Evolutionary conservation across 2,113 vertebrate species (phyloP).

Genomic region (Larimichthys crocea): DNA sequence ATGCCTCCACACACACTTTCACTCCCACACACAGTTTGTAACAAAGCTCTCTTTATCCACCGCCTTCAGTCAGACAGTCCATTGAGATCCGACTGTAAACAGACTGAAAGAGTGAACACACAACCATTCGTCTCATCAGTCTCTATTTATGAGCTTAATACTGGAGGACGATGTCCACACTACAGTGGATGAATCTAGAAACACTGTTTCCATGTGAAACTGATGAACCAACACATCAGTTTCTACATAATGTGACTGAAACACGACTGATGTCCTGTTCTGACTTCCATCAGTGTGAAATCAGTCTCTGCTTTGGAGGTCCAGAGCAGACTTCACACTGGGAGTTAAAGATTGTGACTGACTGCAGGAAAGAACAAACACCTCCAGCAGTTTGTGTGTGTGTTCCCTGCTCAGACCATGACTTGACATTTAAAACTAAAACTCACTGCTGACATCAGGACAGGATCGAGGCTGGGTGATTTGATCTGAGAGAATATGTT

Average conservation of each 20-base stretch:
- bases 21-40: constrained; percentile 16
- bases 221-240: background rate
- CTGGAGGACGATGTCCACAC: background rate
- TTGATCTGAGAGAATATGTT: too few relatives aligned
- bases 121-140: constrained; percentile 3
- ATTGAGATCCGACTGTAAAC: constrained; percentile 17
- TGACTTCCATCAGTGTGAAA: background rate
- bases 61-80: constrained; percentile 11
- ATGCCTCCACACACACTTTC: background rate
- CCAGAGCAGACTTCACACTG: too few relatives aligned
- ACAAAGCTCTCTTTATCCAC: constrained; percentile 15
- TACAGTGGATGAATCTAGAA: background rate
- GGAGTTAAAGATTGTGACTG: too few relatives aligned
- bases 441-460: too few relatives aligned
- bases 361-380: too few relatives aligned
- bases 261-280: background rate
- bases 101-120: background rate
- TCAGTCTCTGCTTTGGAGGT: too few relatives aligned
- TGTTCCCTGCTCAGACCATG: too few relatives aligned
- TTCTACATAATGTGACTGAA: background rate
- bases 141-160: background rate
- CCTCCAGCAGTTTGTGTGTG: too few relatives aligned
- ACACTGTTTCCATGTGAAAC: background rate
- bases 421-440: too few relatives aligned
- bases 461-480: too few relatives aligned